A percentile compares a stretch with the other conserved stretches of the same genome.
phyloP scores from a whole-genome alignment of 1,140 invertebrate genomes.

The Grapholita molesta region DNA sequence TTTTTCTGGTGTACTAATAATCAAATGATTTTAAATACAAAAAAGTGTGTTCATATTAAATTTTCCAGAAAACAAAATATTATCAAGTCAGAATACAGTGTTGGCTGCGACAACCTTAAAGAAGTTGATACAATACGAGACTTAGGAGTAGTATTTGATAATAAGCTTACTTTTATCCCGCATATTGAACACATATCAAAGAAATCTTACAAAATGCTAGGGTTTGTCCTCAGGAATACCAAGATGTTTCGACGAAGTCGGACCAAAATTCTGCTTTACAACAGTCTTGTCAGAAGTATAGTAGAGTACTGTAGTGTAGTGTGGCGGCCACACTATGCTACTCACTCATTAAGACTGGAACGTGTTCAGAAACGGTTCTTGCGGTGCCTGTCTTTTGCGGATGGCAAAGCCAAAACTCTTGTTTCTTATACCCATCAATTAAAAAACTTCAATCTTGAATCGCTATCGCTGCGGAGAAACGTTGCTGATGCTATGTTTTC shows the following conservation, averaged over 20 bases:
- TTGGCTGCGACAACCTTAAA: neutral
- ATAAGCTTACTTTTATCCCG: constrained; percentile 23
- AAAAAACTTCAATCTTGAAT: constrained; percentile 11
- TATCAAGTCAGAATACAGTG: constrained; percentile 18
- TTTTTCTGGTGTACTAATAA: constrained; percentile 17
- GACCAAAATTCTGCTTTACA: constrained; percentile 26
- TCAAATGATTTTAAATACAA: constrained; percentile 14
- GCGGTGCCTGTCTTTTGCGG: constrained; percentile 14
- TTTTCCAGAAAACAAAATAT: constrained; percentile 18
- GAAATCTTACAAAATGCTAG: constrained; percentile 24
- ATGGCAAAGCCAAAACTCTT: neutral
- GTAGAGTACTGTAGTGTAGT: constrained; percentile 23
- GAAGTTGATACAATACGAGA: constrained; percentile 12
- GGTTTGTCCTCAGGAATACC: constrained; percentile 27
- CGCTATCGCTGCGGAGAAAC: constrained; percentile 3
- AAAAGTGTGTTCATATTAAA: constrained; percentile 18
- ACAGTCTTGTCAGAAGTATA: too few relatives aligned
- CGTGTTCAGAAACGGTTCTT: constrained; percentile 25
- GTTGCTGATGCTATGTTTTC: constrained; percentile 17
- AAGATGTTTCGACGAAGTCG: constrained; percentile 22
- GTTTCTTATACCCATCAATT: neutral
- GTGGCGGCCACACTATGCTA: constrained; percentile 27
- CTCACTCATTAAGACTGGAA: constrained; percentile 25
- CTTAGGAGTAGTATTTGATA: constrained; percentile 21
- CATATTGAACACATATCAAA: constrained; percentile 19